phyloP scores from a whole-genome alignment of 2,113 vertebrate species.

The Bufo bufo region DNA sequence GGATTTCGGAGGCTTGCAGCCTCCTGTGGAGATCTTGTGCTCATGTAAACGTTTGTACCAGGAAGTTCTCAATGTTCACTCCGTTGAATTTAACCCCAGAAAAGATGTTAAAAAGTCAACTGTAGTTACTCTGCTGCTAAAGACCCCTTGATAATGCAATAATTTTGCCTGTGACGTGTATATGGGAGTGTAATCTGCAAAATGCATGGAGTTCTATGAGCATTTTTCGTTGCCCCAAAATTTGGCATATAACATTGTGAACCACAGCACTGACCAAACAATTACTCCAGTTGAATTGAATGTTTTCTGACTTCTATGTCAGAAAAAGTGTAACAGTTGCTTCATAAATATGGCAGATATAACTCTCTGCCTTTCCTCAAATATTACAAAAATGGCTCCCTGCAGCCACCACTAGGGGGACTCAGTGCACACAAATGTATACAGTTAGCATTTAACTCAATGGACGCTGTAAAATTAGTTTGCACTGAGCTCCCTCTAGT shows the following conservation, averaged over 20 bases:
- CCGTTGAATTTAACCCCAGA: slow-evolving; percentile 12
- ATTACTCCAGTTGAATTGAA: background rate
- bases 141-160: background rate
- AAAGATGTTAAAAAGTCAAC: background rate
- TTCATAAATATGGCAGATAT: too few species aligned
- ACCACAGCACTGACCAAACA: background rate
- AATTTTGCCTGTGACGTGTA: background rate
- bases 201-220: background rate
- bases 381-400: too few species aligned
- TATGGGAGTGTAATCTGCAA: background rate
- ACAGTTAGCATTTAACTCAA: too few species aligned
- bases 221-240: background rate
- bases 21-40: slow-evolving; percentile 16
- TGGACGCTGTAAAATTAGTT: too few species aligned
- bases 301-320: too few species aligned
- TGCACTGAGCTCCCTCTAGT: too few species aligned
- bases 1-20: background rate
- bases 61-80: slow-evolving; percentile 20
- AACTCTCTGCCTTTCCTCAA: too few species aligned
- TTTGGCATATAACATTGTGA: background rate
- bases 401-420: too few species aligned
- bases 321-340: too few species aligned
- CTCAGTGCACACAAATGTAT: too few species aligned
- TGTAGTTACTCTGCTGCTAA: background rate
- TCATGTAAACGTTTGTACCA: slow-evolving; percentile 13